Evolutionary conservation across 1,140 invertebrate species (phyloP), one percentile per base, ranked within the genome.

Genomic region (Thaumatotibia leucotreta): DNA sequence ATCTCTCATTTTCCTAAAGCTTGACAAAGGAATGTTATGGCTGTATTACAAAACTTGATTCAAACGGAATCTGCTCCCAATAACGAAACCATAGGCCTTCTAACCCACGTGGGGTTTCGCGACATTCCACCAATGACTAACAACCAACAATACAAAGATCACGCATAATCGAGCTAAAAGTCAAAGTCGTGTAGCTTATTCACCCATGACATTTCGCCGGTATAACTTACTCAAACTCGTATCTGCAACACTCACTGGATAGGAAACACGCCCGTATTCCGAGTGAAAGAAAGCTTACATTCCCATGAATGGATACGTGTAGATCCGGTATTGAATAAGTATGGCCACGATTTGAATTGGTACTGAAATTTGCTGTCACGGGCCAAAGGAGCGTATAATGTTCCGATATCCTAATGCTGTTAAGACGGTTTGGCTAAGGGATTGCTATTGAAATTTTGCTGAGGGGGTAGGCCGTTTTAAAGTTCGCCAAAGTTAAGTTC

Each of bases 161-260:
- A 45, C 39, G 39, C 17, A 45, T 1, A 39, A 5, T 39, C 35
- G 33, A 32, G 32, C 32, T 17, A 63, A 73, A 73, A 65, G 68
- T 70, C 72, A 73, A 68, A 73, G 64, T 73, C 72, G 68, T 73
- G 72, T 61, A 10, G 14, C 62, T 61, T 39, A 27, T 61, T 74
- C 62, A 70, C 72, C 72, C 65, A 32, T 74, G 68, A 24, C 61
- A 65, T 66, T 66, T 66, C 5, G n/a, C n/a, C n/a, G n/a, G n/a
- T n/a, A n/a, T n/a, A n/a, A n/a, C n/a, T n/a, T n/a, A n/a, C n/a
- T n/a, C n/a, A n/a, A n/a, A n/a, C n/a, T n/a, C n/a, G n/a, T n/a
- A n/a, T n/a, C n/a, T n/a, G n/a, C n/a, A n/a, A n/a, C n/a, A n/a
- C n/a, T n/a, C n/a, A n/a, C n/a, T n/a, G n/a, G n/a, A n/a, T n/a